A percentile compares a stretch with the other conserved stretches of the same genome.
phyloP scores from a whole-genome alignment of 2,888 invertebrate species.

The Caenorhabditis afra region DNA sequence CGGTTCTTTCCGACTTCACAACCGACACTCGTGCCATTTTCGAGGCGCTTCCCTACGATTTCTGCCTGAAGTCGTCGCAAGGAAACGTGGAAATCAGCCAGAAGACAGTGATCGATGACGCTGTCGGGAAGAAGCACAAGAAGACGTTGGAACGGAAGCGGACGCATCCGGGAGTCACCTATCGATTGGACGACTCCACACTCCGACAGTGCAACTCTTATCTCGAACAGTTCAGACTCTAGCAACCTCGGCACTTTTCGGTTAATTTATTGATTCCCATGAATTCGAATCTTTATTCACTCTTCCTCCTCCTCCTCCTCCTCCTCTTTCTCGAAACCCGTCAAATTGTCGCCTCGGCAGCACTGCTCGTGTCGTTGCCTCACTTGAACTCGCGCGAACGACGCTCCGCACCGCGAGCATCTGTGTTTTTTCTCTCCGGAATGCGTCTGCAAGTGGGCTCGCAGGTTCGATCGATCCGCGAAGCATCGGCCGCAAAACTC shows the following conservation, averaged over 20 bases:
- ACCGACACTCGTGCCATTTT: constrained; percentile 48
- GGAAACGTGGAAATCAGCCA: constrained; percentile 40
- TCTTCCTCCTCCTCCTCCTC: constrained; percentile 6
- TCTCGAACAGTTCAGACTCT: constrained; percentile 49
- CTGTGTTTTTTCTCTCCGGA: constrained; percentile 62
- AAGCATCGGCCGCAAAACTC: constrained; percentile 66
- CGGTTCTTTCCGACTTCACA: constrained; percentile 37
- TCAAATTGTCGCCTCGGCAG: constrained; percentile 25
- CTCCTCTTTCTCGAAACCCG: not conserved
- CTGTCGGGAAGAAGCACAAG: constrained; percentile 13
- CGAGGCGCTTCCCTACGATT: constrained; percentile 42
- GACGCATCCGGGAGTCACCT: constrained; percentile 41
- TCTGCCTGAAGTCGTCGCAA: constrained; percentile 46
- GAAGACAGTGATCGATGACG: constrained; percentile 34
- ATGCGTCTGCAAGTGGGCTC: constrained; percentile 72
- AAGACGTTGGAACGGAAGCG: constrained; percentile 28
- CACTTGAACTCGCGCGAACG: constrained; percentile 66
- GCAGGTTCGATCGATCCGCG: constrained; percentile 69
- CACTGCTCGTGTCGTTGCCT: constrained; percentile 58
- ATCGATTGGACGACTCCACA: constrained; percentile 42
- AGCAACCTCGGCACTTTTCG: not conserved
- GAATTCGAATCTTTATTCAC: constrained; percentile 11
- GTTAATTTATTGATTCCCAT: constrained; percentile 9
- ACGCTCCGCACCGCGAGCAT: constrained; percentile 56
- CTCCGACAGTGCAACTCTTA: constrained; percentile 46